Base-by-base conservation (phyloP, 2,888 invertebrate genomes). In the Sinelater perroti region DNA sequence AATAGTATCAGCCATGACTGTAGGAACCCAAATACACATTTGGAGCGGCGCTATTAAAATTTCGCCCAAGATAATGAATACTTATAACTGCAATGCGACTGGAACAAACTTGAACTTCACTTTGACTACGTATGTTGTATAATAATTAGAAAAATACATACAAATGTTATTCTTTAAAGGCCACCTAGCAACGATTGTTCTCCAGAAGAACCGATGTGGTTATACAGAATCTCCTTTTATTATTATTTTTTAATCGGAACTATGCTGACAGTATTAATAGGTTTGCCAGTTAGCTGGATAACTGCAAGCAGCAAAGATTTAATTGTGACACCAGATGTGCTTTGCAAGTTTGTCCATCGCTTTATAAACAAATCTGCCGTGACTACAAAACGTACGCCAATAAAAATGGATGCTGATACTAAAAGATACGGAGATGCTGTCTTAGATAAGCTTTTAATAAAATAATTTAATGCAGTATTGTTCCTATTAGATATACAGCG, bases 171-270 rank as follows among this genome's bases (percentile, higher is more conserved):
- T 16, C 1, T 40, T 36, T 14, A 17, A 5, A 42, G 21, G 8
- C 7, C 14, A 2, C 11, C 20, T 11, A 26, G 18, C 14, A 17
- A n/a, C 8, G 2, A 1, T 6, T 24, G 18, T 4, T 7, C 10
- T 1, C 16, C 8, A 4, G 50, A 40, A 7, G 31, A 38, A 30
- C 30, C 40, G 1, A 30, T 40, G 24, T 51, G 40, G 38, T 40
- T 51, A 10, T 51, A 40, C 74, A 78, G 83, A 14, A 79, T 89
- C 54, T 86, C 88, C 0, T 88, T 88, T 74, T 85, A 89, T 61
- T 89, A 88, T 76, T 88, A 88, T 67, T 84, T 86, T 0, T 78
- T 85, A 10, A 81, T 86, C 1, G 89, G 88, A 0, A 83, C 84
- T 1, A 66, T 83, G 1, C 79, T 85, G 0, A 83, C 84, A 0